Percentiles rank a stretch among this genome's conserved stretches.
Conservation (phyloP, 2,888 invertebrate genomes). For the Meliscaeva auricollis region DNA sequence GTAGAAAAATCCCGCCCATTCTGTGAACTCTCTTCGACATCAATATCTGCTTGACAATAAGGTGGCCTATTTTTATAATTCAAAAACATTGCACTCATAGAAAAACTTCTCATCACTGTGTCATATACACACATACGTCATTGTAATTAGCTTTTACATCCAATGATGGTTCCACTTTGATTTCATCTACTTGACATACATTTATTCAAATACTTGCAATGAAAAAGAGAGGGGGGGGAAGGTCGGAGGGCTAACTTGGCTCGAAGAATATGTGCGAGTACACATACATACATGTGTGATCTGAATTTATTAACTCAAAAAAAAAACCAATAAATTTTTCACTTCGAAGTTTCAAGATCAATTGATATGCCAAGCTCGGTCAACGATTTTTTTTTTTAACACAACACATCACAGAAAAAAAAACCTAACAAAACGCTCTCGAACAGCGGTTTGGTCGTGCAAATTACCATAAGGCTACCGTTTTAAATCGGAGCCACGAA, state of each 20-base stretch:
- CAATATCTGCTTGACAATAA: conserved; percentile 48
- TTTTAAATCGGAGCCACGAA: conserved; percentile 69
- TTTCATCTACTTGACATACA: conserved; percentile 67
- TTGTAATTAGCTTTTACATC: conserved; percentile 60
- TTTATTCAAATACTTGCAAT: conserved; percentile 8
- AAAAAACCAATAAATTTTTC: conserved; percentile 62
- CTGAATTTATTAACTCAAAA: conserved; percentile 65
- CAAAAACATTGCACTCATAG: not conserved
- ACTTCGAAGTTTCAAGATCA: conserved; percentile 69
- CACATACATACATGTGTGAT: conserved; percentile 50
- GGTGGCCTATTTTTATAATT: conserved; percentile 54
- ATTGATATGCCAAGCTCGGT: conserved; percentile 72
- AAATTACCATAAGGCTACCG: conserved; percentile 70
- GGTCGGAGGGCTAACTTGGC: conserved; percentile 22
- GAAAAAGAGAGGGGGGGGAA: not conserved
- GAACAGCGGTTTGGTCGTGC: conserved; percentile 46
- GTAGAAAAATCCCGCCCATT: conserved; percentile 27
- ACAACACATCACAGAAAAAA: conserved; percentile 36
- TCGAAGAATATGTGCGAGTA: not conserved
- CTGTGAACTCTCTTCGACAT: conserved; percentile 27
- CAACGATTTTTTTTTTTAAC: conserved; percentile 48
- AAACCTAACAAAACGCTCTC: conserved; percentile 15
- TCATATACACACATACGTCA: conserved; percentile 19
- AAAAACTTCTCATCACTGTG: not conserved
- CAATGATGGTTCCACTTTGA: conserved; percentile 49